These are phyloP conservation scores for Agriopis marginaria DNA, from an alignment of 2,888 invertebrate genomes.

Conservation along the genomic window DNA sequence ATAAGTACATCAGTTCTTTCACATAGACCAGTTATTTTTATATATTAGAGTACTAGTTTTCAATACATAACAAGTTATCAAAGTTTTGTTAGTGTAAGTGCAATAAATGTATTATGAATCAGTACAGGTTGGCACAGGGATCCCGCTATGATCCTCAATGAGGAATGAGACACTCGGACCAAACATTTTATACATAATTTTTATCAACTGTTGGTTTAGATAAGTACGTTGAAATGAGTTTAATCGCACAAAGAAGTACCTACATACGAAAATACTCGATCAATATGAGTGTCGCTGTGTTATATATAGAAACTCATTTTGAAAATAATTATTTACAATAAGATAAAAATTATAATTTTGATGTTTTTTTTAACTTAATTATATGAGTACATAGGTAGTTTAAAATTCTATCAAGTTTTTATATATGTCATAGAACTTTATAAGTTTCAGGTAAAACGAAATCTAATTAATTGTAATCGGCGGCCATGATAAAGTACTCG, in stretches of 20 bases:
- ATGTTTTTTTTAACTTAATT: no score
- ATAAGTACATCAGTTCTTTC: no score
- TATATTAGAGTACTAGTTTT: no score
- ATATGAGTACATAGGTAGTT: no score
- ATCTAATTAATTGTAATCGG: no score
- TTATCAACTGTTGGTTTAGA: constrained; percentile 2
- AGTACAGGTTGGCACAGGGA: not conserved
- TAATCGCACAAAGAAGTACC: not conserved
- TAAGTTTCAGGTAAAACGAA: no score
- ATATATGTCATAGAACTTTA: no score
- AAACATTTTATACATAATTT: not conserved
- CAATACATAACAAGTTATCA: not conserved
- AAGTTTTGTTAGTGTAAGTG: not conserved
- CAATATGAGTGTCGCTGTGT: not conserved
- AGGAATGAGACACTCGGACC: constrained; percentile 8
- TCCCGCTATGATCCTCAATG: constrained; percentile 11
- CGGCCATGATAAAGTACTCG: no score
- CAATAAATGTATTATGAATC: not conserved
- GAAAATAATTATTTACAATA: no score
- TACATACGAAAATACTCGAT: not conserved
- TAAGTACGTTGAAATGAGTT: not conserved
- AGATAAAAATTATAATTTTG: no score
- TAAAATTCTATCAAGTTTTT: no score
- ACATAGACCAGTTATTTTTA: no score
- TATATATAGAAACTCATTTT: not conserved